Percentiles rank a stretch among this genome's conserved stretches.
Evolutionary conservation across 2,113 vertebrate species (phyloP).

Genomic region (Pantherophis guttatus): DNA sequence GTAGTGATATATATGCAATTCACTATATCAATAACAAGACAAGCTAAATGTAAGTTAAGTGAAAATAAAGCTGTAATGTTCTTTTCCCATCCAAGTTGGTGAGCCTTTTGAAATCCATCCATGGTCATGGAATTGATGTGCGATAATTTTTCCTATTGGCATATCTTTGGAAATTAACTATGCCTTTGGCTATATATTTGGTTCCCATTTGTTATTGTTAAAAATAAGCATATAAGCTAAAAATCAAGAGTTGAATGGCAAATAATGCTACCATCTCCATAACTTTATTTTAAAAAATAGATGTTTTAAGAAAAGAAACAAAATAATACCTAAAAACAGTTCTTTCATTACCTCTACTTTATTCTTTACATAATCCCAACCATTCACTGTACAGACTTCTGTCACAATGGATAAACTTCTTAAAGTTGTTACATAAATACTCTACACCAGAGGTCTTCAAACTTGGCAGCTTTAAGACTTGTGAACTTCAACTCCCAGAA

Average conservation of each 20-base stretch:
- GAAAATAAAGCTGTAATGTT: not conserved
- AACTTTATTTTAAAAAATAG: not conserved
- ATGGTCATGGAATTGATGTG: not conserved
- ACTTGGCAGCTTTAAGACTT: too few relatives aligned
- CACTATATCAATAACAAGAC: not conserved
- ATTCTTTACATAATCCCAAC: not conserved
- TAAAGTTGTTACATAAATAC: not conserved
- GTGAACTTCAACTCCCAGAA: too few relatives aligned
- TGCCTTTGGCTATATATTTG: not conserved
- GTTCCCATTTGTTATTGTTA: not conserved
- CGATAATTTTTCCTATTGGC: not conserved
- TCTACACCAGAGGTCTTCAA: not conserved
- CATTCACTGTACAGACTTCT: not conserved
- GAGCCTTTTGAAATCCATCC: not conserved
- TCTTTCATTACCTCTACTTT: not conserved
- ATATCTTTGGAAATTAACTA: not conserved
- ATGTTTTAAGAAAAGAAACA: not conserved
- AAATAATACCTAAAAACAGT: not conserved
- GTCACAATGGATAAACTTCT: not conserved
- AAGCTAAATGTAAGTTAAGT: not conserved
- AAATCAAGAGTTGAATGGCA: not conserved
- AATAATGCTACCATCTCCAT: not conserved
- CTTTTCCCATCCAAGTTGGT: not conserved
- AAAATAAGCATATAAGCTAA: not conserved
- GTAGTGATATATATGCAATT: not conserved